Evolutionary conservation across 2,888 invertebrate species (phyloP).

Genomic region (Parnassius mnemosyne): DNA sequence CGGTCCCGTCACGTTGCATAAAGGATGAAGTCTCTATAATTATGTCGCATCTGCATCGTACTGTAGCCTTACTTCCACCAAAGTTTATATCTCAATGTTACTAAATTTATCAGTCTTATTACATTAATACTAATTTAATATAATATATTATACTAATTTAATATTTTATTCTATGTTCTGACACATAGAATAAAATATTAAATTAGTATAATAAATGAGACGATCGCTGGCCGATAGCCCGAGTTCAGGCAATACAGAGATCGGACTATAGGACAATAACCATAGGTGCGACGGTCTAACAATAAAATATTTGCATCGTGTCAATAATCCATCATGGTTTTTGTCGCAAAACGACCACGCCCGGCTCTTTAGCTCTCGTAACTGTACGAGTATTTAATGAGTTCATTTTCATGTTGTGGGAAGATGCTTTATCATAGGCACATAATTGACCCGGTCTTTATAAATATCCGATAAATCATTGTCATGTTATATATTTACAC

Average conservation of each 20-base stretch:
- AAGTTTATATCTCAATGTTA: neutral
- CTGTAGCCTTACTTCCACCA: too few relatives aligned
- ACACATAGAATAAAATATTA: constrained; percentile 11
- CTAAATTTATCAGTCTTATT: neutral
- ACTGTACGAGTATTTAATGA: constrained; percentile 51
- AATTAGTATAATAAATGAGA: constrained; percentile 20
- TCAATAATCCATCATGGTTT: constrained; percentile 67
- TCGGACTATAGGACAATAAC: constrained; percentile 27
- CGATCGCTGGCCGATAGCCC: constrained; percentile 40
- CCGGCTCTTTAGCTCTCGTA: constrained; percentile 48
- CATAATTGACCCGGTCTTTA: constrained; percentile 33
- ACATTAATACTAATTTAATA: too few relatives aligned
- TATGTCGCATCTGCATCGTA: too few relatives aligned
- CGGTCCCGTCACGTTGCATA: too few relatives aligned
- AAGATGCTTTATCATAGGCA: constrained; percentile 35
- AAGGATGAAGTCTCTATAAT: too few relatives aligned
- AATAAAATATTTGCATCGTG: constrained; percentile 53
- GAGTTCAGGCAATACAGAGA: constrained; percentile 37
- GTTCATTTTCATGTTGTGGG: constrained; percentile 36
- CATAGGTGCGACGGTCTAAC: constrained; percentile 49
- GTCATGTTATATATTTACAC: constrained; percentile 31
- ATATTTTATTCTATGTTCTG: too few relatives aligned
- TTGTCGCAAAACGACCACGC: constrained; percentile 55
- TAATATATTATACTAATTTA: too few relatives aligned
- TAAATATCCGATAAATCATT: constrained; percentile 36